Percentiles rank a stretch among this genome's conserved stretches.
Conservation (phyloP, 1,140 invertebrate species). For the Caerostris extrusa region DNA sequence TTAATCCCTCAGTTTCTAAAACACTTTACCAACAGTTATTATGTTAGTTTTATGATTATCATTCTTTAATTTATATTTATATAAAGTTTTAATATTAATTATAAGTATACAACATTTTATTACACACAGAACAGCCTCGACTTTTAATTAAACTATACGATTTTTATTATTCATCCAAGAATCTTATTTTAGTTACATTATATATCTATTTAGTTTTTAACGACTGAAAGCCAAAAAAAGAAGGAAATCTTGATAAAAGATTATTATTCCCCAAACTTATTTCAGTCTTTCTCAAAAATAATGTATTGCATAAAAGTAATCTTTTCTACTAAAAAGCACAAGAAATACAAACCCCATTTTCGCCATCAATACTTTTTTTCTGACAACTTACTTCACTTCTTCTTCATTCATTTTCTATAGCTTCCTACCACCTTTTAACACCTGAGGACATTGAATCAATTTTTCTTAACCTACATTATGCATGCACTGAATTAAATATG, state of each 20-base stretch:
- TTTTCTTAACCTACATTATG: constrained; percentile 21
- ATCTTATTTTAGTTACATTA: neutral
- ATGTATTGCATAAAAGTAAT: neutral
- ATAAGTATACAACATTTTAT: too few species aligned
- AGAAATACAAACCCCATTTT: constrained; percentile 1
- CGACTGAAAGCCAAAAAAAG: neutral
- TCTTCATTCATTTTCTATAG: constrained; percentile 27
- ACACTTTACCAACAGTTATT: too few species aligned
- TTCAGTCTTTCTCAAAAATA: neutral
- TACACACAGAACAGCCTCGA: too few species aligned
- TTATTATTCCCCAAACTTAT: neutral
- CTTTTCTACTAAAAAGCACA: neutral
- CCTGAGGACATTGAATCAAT: constrained; percentile 22
- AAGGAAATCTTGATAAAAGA: neutral
- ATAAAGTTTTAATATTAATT: too few species aligned
- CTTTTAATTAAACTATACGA: too few species aligned
- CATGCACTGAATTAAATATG: constrained; percentile 33
- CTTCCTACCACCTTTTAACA: constrained; percentile 33
- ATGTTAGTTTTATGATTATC: too few species aligned
- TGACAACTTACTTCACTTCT: constrained; percentile 12
- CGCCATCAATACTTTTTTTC: constrained; percentile 13
- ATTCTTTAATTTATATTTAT: too few species aligned
- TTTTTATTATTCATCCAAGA: too few species aligned
- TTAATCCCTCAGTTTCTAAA: too few species aligned
- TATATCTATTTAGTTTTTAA: neutral